Base-by-base conservation (phyloP, 2,797 vertebrate species). In the Cuniculus paca region DNA sequence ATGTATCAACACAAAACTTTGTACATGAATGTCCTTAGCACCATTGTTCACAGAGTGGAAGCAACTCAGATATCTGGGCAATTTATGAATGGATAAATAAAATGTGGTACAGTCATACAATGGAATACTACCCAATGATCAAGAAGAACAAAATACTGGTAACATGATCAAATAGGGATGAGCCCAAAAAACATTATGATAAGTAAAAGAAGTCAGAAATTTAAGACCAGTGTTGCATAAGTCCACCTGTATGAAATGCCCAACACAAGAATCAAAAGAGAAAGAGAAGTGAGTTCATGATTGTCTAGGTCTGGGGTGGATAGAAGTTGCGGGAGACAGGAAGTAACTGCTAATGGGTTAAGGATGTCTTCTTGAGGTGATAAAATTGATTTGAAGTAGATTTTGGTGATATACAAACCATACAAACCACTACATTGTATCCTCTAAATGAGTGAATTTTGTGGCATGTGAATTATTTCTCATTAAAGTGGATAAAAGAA, bases 111-210 rank as follows among this genome's bases (percentile, higher is more conserved):
- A 86, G 22, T 34, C 28, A 42, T 48, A 75, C 4, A 81, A 70
- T 39, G 20, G 36, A 91, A 24, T 91, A 88, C 78, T 72, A 58
- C 22, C 22, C 34, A 58, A 34, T 34, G 85, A 22, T 75, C 79
- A 91, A 87, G 17, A 96, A 61, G 65, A 86, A 90, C 14, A 70
- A 86, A 86, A 70, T 24, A n/a, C 5, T 26, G 82, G 61, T 42
- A 31, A 48, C 8, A 10, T 34, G 48, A 8, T 45, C 54, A 17
- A 93, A 54, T 5, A 2, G 70, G 24, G 34, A 63, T 61, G 68
- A 83, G 45, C 24, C 56, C 52, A 65, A 20, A 90, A 84, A 95
- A 90, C 11, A 36, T 16, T n/a, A n/a, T 54, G 17, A 8, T 42
- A 26, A 68, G 24, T 72, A 17, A 88, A 75, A 93, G 75, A 91